A percentile compares a stretch with the other conserved stretches of the same genome.
phyloP scores from a whole-genome alignment of 2,113 vertebrate species.

The Lasiurus cinereus region DNA sequence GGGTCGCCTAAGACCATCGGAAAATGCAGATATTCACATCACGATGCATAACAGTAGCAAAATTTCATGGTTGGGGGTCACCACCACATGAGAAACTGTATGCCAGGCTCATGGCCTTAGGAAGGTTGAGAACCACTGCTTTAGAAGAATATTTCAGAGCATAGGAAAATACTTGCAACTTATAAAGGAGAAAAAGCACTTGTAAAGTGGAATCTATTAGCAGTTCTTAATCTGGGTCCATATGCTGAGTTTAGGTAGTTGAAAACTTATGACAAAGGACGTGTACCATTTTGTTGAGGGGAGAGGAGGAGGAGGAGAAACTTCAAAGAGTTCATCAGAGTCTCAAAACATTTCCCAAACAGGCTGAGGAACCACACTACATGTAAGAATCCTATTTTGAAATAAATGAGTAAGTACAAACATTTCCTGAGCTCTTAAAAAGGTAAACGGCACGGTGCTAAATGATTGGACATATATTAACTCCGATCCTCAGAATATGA shows the following conservation, averaged over 20 bases:
- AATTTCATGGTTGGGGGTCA: too few relatives aligned
- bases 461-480: not conserved
- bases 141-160: not conserved
- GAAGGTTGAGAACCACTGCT: not conserved
- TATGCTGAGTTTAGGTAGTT: not conserved
- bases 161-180: not conserved
- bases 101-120: too few relatives aligned
- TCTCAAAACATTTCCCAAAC: not conserved
- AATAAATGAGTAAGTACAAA: not conserved
- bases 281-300: not conserved
- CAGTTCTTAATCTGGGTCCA: not conserved
- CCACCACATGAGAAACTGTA: too few relatives aligned
- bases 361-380: not conserved
- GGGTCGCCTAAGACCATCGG: too few relatives aligned
- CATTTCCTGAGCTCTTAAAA: not conserved
- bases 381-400: slow-evolving; percentile 6
- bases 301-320: not conserved
- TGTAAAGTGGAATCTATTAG: not conserved
- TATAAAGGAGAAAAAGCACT: not conserved
- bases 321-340: slow-evolving; percentile 43
- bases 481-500: not conserved
- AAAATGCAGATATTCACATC: too few relatives aligned
- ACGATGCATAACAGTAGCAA: too few relatives aligned
- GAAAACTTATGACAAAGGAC: slow-evolving; percentile 39
- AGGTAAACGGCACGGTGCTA: not conserved